These are phyloP conservation scores for Podarcis lilfordi DNA, from an alignment of 2,797 vertebrate species.

Conservation along the genomic window DNA sequence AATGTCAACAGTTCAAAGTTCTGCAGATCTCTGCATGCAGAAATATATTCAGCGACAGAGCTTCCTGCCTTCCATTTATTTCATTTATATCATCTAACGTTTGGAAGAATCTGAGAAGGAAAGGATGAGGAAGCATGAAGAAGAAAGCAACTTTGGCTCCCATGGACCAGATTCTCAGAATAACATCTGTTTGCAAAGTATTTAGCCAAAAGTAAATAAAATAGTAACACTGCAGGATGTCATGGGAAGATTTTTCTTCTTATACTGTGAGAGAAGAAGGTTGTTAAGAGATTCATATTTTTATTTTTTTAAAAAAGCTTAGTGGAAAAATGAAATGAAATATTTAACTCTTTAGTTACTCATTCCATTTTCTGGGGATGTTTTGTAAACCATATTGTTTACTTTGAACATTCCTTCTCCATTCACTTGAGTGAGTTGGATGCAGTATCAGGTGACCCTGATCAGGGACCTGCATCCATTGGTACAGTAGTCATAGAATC, in stretches of 20 bases:
- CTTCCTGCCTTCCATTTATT: conserved; percentile 20
- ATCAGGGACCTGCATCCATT: no score
- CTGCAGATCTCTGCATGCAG: background rate
- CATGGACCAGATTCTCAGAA: background rate
- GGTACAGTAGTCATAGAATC: background rate
- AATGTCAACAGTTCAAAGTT: background rate
- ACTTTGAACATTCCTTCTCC: background rate
- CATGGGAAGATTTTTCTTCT: background rate
- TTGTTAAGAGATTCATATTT: background rate
- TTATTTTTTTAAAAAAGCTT: background rate
- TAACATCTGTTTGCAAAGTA: conserved; percentile 40
- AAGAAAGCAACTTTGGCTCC: conserved; percentile 27
- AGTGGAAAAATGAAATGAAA: background rate
- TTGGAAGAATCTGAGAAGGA: background rate
- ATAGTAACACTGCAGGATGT: conserved; percentile 1
- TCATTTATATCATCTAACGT: background rate
- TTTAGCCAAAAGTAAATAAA: conserved; percentile 8
- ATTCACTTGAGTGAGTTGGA: background rate
- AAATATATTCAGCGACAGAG: background rate
- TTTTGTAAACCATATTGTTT: background rate
- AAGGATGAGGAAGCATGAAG: background rate
- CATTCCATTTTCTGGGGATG: background rate
- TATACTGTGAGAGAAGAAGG: background rate
- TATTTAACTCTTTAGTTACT: background rate
- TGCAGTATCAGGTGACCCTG: background rate